Evolutionary conservation across 1,140 invertebrate species (phyloP).

Genomic region (Pogonomyrmex californicus): DNA sequence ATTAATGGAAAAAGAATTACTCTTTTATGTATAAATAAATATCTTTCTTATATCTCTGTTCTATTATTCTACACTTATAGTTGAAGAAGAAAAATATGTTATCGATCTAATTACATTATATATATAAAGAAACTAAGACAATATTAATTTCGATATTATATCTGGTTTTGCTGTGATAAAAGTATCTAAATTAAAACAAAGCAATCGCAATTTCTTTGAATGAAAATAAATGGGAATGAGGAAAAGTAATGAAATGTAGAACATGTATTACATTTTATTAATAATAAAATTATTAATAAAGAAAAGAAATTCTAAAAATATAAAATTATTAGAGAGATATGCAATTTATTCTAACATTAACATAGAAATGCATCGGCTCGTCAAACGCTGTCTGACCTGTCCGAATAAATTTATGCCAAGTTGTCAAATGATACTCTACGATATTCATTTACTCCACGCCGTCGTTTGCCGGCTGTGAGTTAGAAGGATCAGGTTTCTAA

Average conservation of each 20-base stretch:
- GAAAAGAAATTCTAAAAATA: no score
- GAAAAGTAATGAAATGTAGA: no score
- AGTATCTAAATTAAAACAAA: no score
- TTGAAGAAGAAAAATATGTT: neutral
- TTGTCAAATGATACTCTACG: conserved; percentile 18
- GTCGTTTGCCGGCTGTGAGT: conserved; percentile 66
- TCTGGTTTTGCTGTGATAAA: no score
- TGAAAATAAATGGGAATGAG: no score
- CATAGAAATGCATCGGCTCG: neutral
- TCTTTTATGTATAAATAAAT: neutral
- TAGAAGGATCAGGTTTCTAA: conserved; percentile 74
- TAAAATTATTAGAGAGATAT: no score
- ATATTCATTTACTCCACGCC: conserved; percentile 19
- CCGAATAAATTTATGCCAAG: conserved; percentile 23
- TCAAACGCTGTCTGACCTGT: neutral
- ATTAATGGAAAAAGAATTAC: neutral
- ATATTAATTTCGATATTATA: no score
- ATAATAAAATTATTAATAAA: neutral
- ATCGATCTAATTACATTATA: no score
- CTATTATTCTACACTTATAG: neutral
- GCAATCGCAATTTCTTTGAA: no score
- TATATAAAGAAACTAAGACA: no score
- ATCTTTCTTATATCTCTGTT: neutral
- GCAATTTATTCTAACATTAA: neutral
- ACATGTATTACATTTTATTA: neutral